Percentiles rank a stretch among this genome's conserved stretches.
Evolutionary conservation across 2,797 vertebrate genomes (phyloP).

Genomic region (Heteromormyrus szaboi): DNA sequence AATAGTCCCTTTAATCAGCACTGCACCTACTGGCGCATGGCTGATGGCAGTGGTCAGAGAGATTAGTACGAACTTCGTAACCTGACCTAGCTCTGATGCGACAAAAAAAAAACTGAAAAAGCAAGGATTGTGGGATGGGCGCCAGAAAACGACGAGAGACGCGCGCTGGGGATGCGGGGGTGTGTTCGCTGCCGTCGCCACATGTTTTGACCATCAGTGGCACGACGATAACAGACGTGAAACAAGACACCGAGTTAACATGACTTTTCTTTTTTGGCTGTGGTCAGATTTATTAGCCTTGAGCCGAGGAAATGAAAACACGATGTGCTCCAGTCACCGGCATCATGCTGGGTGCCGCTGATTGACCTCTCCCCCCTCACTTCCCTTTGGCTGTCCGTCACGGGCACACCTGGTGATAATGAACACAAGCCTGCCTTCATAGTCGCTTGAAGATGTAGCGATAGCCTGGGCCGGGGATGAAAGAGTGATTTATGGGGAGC

Average conservation of each 20-base stretch:
- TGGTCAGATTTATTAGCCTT: neutral
- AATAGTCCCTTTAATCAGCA: conserved; percentile 9
- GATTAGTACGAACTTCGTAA: neutral
- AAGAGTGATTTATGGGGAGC: conserved; percentile 50
- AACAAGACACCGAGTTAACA: conserved; percentile 8
- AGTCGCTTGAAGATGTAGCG: conserved; percentile 39
- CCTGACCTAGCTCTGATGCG: neutral
- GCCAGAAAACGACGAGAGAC: neutral
- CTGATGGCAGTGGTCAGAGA: neutral
- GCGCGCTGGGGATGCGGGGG: neutral
- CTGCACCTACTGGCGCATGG: neutral
- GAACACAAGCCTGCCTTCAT: conserved; percentile 46
- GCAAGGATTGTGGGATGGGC: neutral
- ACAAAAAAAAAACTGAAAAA: neutral
- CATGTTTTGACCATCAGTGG: neutral
- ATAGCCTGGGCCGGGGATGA: conserved; percentile 46
- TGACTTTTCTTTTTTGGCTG: neutral
- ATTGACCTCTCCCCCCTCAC: conserved; percentile 42
- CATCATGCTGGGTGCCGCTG: conserved; percentile 53
- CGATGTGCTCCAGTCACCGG: conserved; percentile 46
- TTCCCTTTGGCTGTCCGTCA: conserved; percentile 27
- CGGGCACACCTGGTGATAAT: conserved; percentile 48
- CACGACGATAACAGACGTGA: neutral
- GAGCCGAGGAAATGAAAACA: neutral
- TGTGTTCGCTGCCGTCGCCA: neutral